Evolutionary conservation across 2,888 invertebrate genomes (phyloP), one percentile per base, ranked within the genome.

Genomic region (Brenthis daphne): DNA sequence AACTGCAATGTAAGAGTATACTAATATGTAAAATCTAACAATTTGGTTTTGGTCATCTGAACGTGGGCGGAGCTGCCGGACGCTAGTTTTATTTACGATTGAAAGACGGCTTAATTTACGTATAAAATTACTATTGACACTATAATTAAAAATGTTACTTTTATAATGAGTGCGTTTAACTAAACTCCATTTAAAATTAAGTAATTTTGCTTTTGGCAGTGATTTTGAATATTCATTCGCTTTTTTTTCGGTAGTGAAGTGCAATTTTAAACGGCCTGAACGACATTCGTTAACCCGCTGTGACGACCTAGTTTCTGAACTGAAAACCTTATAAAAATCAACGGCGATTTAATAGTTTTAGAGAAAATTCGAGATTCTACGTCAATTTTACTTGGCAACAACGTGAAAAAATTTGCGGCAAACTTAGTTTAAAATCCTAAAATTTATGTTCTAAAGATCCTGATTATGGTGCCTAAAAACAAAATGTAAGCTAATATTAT

Each of bases 251-350:
- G 67, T 55, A 63, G 63, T 55, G 37, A 57, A 67, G 63, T 51
- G 67, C 67, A 67, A 67, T 67, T 67, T 37, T 57, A 67, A 63
- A 67, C 55, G 20, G 60, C 51, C 67, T 64, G 70, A 70, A 68
- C 70, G 65, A 70, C 64, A 72, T 64, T 72, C 70, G 65, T 70
- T 66, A 68, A 58, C 48, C 63, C 69, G 69, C 57, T 67, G 68
- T 69, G 58, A 66, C 51, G 69, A 60, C 69, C 69, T 67, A 71
- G 67, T 69, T 71, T 74, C 64, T 24, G 29, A 61, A 61, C 37
- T 63, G 16, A 61, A 61, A 67, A 63, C 51, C 56, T 61, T 67
- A 67, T 63, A 63, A 67, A 66, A 66, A 66, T 60, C 60, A 47
- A 67, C 50, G 37, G 55, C 50, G 37, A 51, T 67, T 67, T 63